Evolutionary conservation across 1,140 invertebrate species (phyloP).

Genomic region (Sycophaga agraensis): DNA sequence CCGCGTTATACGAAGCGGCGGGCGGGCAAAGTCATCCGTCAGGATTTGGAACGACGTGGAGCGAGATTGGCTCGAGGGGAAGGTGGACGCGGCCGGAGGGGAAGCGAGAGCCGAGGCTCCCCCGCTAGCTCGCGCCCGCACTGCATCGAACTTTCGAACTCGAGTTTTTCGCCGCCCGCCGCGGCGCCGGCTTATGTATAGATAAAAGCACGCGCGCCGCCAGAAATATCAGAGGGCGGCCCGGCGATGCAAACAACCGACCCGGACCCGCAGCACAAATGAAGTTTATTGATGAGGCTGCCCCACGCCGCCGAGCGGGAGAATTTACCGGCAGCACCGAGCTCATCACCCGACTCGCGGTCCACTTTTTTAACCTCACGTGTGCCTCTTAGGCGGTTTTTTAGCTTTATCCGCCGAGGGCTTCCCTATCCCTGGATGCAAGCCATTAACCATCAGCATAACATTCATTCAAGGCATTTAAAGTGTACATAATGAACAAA

Average conservation of each 20-base stretch:
- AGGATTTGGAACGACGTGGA: constrained; percentile 36
- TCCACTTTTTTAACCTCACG: no score
- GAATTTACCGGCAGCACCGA: not conserved
- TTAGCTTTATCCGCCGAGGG: no score
- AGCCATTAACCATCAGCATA: no score
- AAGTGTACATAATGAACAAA: no score
- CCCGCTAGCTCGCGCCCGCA: not conserved
- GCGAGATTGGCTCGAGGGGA: constrained; percentile 33
- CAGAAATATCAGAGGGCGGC: constrained; percentile 25
- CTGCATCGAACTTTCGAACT: constrained; percentile 17
- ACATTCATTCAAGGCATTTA: no score
- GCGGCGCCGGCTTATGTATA: no score
- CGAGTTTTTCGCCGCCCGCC: not conserved
- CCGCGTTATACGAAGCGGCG: constrained; percentile 19
- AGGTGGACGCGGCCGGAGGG: not conserved
- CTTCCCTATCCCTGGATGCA: no score
- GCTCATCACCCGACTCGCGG: no score
- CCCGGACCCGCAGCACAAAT: constrained; percentile 8
- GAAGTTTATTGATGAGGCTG: constrained; percentile 20
- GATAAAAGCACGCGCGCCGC: constrained; percentile 11
- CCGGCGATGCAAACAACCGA: constrained; percentile 16
- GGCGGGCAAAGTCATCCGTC: constrained; percentile 35
- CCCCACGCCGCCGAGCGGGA: not conserved
- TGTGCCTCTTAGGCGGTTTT: no score
- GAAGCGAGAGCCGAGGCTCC: not conserved